phyloP scores from a whole-genome alignment of 1,140 invertebrate species.

The Lepidostoma basale region DNA sequence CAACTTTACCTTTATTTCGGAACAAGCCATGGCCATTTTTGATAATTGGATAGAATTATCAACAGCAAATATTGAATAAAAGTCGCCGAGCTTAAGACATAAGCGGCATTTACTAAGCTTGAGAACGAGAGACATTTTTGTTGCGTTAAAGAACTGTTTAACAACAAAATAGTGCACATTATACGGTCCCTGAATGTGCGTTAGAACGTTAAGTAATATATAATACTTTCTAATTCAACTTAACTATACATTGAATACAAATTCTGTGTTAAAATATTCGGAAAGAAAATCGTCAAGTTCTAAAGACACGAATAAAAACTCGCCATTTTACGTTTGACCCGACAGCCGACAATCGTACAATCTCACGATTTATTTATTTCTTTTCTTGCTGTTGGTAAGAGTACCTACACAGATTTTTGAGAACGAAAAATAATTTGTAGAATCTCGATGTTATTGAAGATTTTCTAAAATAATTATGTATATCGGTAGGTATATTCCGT shows the following conservation, averaged over 20 bases:
- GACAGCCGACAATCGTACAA: constrained; percentile 5
- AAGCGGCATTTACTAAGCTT: constrained; percentile 60
- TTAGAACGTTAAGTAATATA: neutral
- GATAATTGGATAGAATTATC: constrained; percentile 61
- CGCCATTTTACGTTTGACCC: constrained; percentile 17
- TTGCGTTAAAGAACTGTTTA: constrained; percentile 22
- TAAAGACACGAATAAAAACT: neutral
- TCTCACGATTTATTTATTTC: too few relatives aligned
- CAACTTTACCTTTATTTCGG: constrained; percentile 57
- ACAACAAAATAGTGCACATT: constrained; percentile 21
- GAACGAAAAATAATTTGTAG: too few relatives aligned
- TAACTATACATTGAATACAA: neutral
- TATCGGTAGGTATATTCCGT: too few relatives aligned
- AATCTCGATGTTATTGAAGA: too few relatives aligned
- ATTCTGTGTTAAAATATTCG: constrained; percentile 2
- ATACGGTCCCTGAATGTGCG: neutral
- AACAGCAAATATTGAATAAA: constrained; percentile 60
- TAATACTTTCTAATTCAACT: neutral
- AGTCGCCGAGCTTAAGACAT: constrained; percentile 61
- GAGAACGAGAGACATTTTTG: constrained; percentile 38
- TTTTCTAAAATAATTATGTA: too few relatives aligned
- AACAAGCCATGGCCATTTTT: constrained; percentile 66
- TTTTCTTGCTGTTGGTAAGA: too few relatives aligned
- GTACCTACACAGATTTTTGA: too few relatives aligned
- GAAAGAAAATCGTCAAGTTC: constrained; percentile 8